Evolutionary conservation across 1,140 invertebrate species (phyloP).

Genomic region (Euschistus heros): DNA sequence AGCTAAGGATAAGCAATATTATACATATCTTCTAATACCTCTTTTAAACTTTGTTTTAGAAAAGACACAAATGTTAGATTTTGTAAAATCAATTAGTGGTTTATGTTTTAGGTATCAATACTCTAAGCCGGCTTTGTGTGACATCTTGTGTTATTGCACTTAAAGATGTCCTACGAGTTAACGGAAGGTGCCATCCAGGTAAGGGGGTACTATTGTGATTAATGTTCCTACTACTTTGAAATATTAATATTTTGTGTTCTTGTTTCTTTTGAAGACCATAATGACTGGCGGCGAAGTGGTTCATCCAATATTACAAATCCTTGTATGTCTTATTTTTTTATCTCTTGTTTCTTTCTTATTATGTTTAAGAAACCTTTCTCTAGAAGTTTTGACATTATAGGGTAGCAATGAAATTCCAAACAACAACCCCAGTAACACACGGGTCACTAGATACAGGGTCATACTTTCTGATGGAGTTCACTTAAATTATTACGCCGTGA

Average conservation of each 20-base stretch:
- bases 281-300: conserved; percentile 52
- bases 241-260: background rate
- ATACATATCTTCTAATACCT: too few relatives aligned
- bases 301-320: conserved; percentile 59
- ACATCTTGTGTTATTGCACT: too few relatives aligned
- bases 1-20: too few relatives aligned
- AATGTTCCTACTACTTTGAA: too few relatives aligned
- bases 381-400: conserved; percentile 31
- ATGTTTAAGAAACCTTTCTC: background rate
- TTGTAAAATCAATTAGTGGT: too few relatives aligned
- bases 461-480: conserved; percentile 76
- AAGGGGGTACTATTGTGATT: too few relatives aligned
- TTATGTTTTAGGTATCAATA: too few relatives aligned
- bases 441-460: conserved; percentile 69
- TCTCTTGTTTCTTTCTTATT: background rate
- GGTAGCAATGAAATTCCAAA: conserved; percentile 51
- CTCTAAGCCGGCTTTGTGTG: too few relatives aligned
- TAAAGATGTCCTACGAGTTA: too few relatives aligned
- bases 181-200: too few relatives aligned
- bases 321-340: conserved; percentile 44
- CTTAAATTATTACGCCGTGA: conserved; percentile 78
- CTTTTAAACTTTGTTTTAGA: too few relatives aligned
- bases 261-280: conserved; percentile 44
- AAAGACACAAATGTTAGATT: too few relatives aligned
- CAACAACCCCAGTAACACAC: conserved; percentile 52